Base-by-base conservation (phyloP, 2,113 vertebrate species). In the Pteropus alecto region DNA sequence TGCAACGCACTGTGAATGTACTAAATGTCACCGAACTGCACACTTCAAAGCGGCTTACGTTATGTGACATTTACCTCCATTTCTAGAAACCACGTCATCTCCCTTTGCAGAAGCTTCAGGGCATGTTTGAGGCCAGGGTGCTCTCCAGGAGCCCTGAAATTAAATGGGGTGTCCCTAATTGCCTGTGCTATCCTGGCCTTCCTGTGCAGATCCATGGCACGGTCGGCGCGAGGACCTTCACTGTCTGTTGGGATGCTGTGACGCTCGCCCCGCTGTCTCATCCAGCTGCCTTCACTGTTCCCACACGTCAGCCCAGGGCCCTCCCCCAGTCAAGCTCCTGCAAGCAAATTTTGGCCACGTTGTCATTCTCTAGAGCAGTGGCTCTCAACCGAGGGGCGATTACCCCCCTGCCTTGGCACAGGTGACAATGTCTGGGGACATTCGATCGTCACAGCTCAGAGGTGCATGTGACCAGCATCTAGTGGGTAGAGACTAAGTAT, bases 311-410 rank as follows among this genome's bases (percentile, higher is more conserved):
- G 0, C 35, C 60, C 38, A 10, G 56, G 35, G 11, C 38, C 33
- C 38, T 24, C 19, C 13, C 38, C 28, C 6, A 4, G 1, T 6
- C 63, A 43, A 35, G 38, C 14, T n/a, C 41, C 73, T 4, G 30
- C 60, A 22, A 65, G 91, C 70, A 67, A 28, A 16, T 16, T 15
- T 78, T 30, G 33, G 51, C 22, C 4, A 24, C 18, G 41, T 41
- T 3, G 5, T 21, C 33, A 0, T 2, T 1, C 22, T 38, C 46
- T 6, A 14, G 33, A 67, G 67, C 56, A 22, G 24, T 1, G 28
- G 33, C 13, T n/a, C 48, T 46, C 38, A 19, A 28, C 71, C 9
- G 10, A 60, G 79, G 56, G 33, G 43, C 4, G 2, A 5, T 11
- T 33, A 28, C 33, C 16, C 15, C 43, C 4, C 41, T 43, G 5